phyloP scores from a whole-genome alignment of 1,140 invertebrate genomes.

The Drosophila oshimai region DNA sequence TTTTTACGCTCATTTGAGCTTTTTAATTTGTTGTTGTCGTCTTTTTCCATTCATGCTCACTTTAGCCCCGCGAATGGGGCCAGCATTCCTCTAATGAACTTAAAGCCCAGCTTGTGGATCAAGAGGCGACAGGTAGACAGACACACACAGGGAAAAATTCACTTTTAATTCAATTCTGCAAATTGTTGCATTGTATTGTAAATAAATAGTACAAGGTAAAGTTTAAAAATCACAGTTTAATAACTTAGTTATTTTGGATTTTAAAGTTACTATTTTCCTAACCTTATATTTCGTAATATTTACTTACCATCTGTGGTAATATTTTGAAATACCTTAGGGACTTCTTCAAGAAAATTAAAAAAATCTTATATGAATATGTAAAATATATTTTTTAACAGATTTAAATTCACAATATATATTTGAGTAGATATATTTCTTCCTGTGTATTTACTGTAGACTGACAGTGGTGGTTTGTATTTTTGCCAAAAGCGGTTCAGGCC shows the following conservation, averaged over 20 bases:
- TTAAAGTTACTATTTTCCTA: too few relatives aligned
- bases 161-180: background rate
- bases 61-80: constrained; percentile 18
- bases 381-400: too few relatives aligned
- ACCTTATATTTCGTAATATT: too few relatives aligned
- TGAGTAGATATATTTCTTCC: background rate
- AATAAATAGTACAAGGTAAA: too few relatives aligned
- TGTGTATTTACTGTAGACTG: constrained; percentile 5
- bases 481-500: constrained; percentile 28
- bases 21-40: constrained; percentile 38
- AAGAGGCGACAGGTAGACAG: constrained; percentile 8
- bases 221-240: too few relatives aligned
- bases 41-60: constrained; percentile 19
- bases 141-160: background rate
- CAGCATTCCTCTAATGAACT: constrained; percentile 38
- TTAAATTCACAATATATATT: too few relatives aligned
- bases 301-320: too few relatives aligned
- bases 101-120: background rate
- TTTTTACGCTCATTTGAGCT: constrained; percentile 41
- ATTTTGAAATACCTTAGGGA: too few relatives aligned
- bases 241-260: too few relatives aligned
- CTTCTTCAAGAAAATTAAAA: too few relatives aligned
- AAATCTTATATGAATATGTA: too few relatives aligned
- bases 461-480: constrained; percentile 1
- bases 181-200: background rate